Base-by-base conservation (phyloP, 2,113 vertebrate genomes). In the Mesoclemmys tuberculata region DNA sequence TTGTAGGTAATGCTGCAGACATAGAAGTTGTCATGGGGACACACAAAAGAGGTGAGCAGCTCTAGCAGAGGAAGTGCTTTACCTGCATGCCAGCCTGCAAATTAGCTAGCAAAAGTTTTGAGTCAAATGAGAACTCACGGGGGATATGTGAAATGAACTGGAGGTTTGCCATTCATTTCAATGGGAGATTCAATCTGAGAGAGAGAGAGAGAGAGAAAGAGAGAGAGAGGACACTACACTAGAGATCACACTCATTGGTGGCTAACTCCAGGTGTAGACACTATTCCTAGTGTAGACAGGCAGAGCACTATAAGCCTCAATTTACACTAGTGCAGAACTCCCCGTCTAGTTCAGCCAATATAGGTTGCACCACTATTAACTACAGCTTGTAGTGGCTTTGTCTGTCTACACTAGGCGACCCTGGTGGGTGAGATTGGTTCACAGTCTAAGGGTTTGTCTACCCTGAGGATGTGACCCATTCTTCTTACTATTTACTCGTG, bases 1-100 rank as follows among this genome's bases (percentile, higher is more conserved):
- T 90, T 49, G 64, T 3, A 56, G 93, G 94, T 80, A 91, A 95
- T 1, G 11, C 0, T 1, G 52, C 0, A 1, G 87, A 89, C 85
- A 96, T 88, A 93, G 95, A 96, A 97, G 93, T 91, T 94, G 96
- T 96, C 96, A 94, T 93, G 95, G 95, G 96, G 96, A 96, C 94
- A 52, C 52, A 88, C 74, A 48, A 38, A 80, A 93, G 81, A 91
- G 64, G 81, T 3, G 49, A 92, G 82, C 48, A 93, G 92, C 10
- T 71, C 27, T 79, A 10, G 2, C 68, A 3, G 26, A 85, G 85
- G 80, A 80, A 16, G n/a, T 44, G 58, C 18, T 29, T 26, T 77
- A 77, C 74, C 41, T 77, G n/a, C 38, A 1, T 3, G 56, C 74
- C 82, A 61, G 88, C 84, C 92, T 94, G 93, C 94, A 92, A 90